Base-by-base conservation (phyloP, 2,113 vertebrate species). In the Aix galericulata region DNA sequence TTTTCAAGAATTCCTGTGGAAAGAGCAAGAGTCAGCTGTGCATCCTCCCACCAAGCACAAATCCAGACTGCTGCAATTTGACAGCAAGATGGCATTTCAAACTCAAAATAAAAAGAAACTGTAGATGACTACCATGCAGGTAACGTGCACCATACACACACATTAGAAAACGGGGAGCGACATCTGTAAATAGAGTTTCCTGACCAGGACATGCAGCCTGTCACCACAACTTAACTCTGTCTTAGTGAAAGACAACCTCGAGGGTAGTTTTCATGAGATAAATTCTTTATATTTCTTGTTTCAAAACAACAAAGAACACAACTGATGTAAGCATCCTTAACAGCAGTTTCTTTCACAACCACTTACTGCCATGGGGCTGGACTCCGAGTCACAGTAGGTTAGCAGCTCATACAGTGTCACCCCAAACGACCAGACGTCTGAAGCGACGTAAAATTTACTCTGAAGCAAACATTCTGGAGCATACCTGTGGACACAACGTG, bases 371-470 rank as follows among this genome's bases (percentile, higher is more conserved):
- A 99, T 99, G 12, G 99, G 99, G 59, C 98, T 99, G 97, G 97
- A 98, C 42, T 98, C 94, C 0, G 98, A 95, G 20, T 99, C 99
- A 6, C 99, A 99, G 98, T 99, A 99, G 34, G 99, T 99, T 48
- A 99, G 98, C 53, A 99, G 98, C 55, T 99, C 99, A 0, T 99
- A 99, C 95, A 99, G 97, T 0, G 99, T 99, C 84, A 99, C 99
- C 11, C 99, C 99, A 1, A 99, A 99, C 6, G 99, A 99, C 99
- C 99, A 99, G 56, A 99, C 99, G 0, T 99, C 99, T 0, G 99
- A 99, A 15, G 99, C 99, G 0, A 98, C 98, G 92, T 99, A 99
- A 87, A 99, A 99, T 83, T 99, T 99, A 59, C 99, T 98, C 89
- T 98, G 98, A 8, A 99, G 98, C 97, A 99, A 92, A 94, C 99